Evolutionary conservation across 2,888 invertebrate genomes (phyloP), one percentile per base, ranked within the genome.

Genomic region (Tetropium fuscum): DNA sequence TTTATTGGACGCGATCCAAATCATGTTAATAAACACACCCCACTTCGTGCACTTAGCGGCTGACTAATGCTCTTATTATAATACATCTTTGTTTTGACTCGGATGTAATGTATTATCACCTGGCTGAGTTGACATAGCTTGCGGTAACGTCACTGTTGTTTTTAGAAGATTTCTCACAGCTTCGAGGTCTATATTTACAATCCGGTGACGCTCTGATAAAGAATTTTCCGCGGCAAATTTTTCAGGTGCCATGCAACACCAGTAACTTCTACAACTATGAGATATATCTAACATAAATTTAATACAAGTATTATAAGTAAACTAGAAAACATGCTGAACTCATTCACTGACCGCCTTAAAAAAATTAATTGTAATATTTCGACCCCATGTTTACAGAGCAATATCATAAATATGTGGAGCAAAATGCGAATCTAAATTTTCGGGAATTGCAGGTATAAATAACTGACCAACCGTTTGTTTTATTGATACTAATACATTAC

Each of bases 1-100:
- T 20, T 41, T 32, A 57, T 61, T 61, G 60, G 60, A 15, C 15
- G 1, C 3, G 40, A 40, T 51, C 51, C 51, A 51, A 51, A 16
- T 25, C 18, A 25, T 40, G 38, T 51, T 51, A 51, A 51, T 51
- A 40, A 49, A 51, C 25, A n/a, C n/a, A 20, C 51, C 51, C 51
- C 51, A 51, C 51, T 18, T 25, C 16, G 4, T 51, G 51, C 40
- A 40, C 40, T 18, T 7, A 13, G 27, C 20, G 36, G 20, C 16
- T 51, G 51, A 51, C 51, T 51, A 51, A 51, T 27, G 11, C 27
- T 25, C 18, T 27, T 27, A 40, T 40, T 25, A 51, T 51, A 51
- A 51, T 36, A 25, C 40, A 25, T 40, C 15, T 44, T 7, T 18
- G 51, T 40, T 16, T 40, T 13, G 8, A 5, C n/a, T 7, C 13